Evolutionary conservation across 2,888 invertebrate genomes (phyloP), one percentile per base, ranked within the genome.

Genomic region (Chymomyza fuscimana): DNA sequence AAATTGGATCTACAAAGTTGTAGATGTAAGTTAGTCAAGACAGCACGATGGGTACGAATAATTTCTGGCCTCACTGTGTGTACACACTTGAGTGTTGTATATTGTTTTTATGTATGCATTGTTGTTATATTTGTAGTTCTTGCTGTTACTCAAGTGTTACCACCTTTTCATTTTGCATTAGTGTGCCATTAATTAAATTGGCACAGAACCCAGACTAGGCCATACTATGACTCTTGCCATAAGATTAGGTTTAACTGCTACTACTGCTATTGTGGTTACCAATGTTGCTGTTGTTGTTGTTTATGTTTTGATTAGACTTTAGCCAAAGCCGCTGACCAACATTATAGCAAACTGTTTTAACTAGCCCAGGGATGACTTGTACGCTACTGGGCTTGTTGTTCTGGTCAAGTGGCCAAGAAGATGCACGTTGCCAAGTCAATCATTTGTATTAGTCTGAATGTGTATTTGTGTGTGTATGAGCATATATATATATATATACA

Each of bases 231-330:
- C 40, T 40, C 40, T 40, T 40, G 12, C 58, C 59, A 76, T 62
- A 59, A 63, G 4, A 59, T 32, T 61, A 52, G 19, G 40, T 54
- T 40, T 25, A n/a, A 0, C 46, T 29, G 12, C 54, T 54, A 1
- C 22, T 7, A 12, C 1, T 15, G 9, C 54, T 54, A 12, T 46
- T 46, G 12, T 46, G 12, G 40, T 32, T 32, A 7, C 0, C n/a
- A n/a, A 2, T 66, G 61, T 66, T 36, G 40, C 51, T 15, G 59
- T 4, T 10, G 46, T 54, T 54, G 54, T 54, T 54, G 80, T 69
- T 70, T 72, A 70, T 78, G 79, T 81, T 82, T 80, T 85, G 85
- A 82, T 80, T 77, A 71, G 76, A 60, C 72, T 81, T 79, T 79
- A 78, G 61, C 19, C 67, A 68, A 32, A 63, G 54, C 50, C 50